These are phyloP conservation scores for Glaucidium brasilianum DNA, from an alignment of 2,113 vertebrate genomes.

Conservation along the genomic window DNA sequence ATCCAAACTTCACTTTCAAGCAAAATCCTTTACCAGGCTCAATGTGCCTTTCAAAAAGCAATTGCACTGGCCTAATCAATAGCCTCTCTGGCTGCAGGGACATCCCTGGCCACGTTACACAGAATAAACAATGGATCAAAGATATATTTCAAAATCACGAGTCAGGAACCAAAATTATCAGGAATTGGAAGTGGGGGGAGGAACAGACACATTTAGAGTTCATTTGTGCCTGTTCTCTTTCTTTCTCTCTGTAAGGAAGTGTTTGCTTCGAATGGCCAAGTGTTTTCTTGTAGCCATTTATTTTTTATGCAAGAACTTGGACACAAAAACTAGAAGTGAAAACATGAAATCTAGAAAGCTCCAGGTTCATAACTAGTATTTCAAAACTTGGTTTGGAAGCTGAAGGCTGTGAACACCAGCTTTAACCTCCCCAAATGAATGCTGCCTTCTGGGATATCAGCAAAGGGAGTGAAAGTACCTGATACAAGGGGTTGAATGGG, in stretches of 20 bases:
- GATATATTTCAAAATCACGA: background rate
- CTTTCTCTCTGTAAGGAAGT: background rate
- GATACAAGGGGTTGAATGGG: background rate
- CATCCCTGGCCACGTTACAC: background rate
- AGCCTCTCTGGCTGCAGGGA: background rate
- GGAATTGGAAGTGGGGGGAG: background rate
- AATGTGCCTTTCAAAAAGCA: constrained; percentile 12
- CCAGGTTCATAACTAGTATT: background rate
- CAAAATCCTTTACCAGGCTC: background rate
- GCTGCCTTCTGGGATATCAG: background rate
- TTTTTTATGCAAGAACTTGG: background rate
- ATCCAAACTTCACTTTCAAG: constrained; percentile 27
- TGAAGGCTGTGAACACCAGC: background rate
- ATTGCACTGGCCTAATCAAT: background rate
- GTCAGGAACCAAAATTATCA: background rate
- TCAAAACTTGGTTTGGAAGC: background rate
- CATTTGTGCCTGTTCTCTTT: background rate
- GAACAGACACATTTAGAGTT: background rate
- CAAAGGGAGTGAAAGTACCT: background rate
- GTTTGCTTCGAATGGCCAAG: background rate
- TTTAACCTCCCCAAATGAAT: background rate
- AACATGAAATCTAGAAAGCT: background rate
- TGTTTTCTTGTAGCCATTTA: background rate
- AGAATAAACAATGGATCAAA: background rate
- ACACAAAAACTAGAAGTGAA: background rate